Evolutionary conservation across 2,113 vertebrate genomes (phyloP), one percentile per base, ranked within the genome.

Genomic region (Sylvietta virens): DNA sequence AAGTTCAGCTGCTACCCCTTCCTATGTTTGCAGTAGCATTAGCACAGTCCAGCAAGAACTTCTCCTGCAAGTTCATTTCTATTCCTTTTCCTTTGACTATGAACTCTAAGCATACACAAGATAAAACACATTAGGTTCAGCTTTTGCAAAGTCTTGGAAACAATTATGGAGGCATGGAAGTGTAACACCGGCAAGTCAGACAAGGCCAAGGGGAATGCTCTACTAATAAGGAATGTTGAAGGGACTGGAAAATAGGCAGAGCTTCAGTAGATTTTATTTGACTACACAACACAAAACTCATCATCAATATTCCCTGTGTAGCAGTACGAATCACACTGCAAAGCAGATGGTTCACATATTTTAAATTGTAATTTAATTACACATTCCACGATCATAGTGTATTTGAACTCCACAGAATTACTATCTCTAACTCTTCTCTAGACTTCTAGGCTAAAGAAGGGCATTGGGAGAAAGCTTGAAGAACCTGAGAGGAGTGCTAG

Each of bases 301-400:
- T 47, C 51, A 61, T 78, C 60, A 82, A 28, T 95, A 96, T 95
- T 94, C 91, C 89, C 73, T 64, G 3, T 17, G 40, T 62, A 89
- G 35, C n/a, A 50, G 40, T 91, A 39, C 5, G 9, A 88, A 54
- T 62, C 73, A 57, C 73, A 83, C 45, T 60, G 78, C 42, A 70
- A 48, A 86, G 42, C 94, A 96, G 91, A 92, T 93, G 76, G 90
- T 51, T 94, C 91, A 92, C 72, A 76, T 96, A 90, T 79, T 96
- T 96, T 92, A 84, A 95, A 88, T 64, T 56, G 67, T 78, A 94
- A 93, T 92, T 95, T 95, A 96, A 95, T 95, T 92, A 83, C 7
- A 4, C 31, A 69, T 42, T 69, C 94, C 85, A 48, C 39, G 15
- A 88, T 54, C 35, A n/a, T 42, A 73, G 83, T 81, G 27, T 67